phyloP scores from a whole-genome alignment of 92 coral and sea anemone species.

The Parazoanthus atlanticus region DNA sequence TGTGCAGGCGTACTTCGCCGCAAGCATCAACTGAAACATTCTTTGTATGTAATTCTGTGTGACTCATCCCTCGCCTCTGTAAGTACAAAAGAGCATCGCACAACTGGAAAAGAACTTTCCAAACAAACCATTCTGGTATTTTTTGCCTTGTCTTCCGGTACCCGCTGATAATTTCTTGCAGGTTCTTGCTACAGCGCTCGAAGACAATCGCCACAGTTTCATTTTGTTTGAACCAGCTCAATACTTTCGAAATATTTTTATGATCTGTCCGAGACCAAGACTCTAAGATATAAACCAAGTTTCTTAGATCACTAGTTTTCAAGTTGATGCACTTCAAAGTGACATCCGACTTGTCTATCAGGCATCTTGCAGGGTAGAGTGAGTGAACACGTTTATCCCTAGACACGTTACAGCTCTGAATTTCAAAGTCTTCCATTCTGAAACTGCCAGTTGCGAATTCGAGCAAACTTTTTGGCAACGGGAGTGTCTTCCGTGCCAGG shows the following conservation, averaged over 20 bases:
- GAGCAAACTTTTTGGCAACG: conserved; percentile 64
- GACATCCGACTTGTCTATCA: conserved; percentile 67
- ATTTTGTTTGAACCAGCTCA: conserved; percentile 61
- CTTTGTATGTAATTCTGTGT: conserved; percentile 60
- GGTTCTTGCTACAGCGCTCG: conserved; percentile 57
- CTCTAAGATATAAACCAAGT: conserved; percentile 41
- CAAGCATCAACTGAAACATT: conserved; percentile 64
- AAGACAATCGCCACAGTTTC: conserved; percentile 66
- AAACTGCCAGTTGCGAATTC: conserved; percentile 60
- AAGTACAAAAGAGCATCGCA: conserved; percentile 67
- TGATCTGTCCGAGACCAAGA: conserved; percentile 65
- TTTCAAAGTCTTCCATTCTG: conserved; percentile 60
- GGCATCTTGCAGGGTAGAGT: conserved; percentile 58
- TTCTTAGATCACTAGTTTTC: conserved; percentile 36
- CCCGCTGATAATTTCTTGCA: conserved; percentile 56
- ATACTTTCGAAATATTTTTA: conserved; percentile 56
- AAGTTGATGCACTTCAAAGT: conserved; percentile 62
- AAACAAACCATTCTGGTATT: conserved; percentile 61
- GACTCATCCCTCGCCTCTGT: conserved; percentile 61
- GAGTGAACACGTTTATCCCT: conserved; percentile 63
- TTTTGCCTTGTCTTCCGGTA: conserved; percentile 52
- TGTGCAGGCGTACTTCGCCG: conserved; percentile 70
- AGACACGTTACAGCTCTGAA: conserved; percentile 57
- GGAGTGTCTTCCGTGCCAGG: conserved; percentile 56
- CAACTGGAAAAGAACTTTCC: conserved; percentile 73